Evolutionary conservation across 2,113 vertebrate genomes (phyloP), one percentile per base, ranked within the genome.

Genomic region (Carollia perspicillata): DNA sequence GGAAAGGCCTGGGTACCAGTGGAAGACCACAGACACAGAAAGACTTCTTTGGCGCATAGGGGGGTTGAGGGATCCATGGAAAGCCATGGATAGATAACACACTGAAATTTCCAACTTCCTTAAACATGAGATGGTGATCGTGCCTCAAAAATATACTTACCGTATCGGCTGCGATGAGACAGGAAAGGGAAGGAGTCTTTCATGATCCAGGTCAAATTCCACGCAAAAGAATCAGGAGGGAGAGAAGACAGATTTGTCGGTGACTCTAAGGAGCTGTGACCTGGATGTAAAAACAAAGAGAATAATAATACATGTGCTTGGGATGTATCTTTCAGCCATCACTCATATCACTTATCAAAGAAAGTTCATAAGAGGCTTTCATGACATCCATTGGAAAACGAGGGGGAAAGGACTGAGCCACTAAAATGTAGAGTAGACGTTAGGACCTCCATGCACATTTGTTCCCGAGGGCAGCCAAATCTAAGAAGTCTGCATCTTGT

Each of bases 131-230:
- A 22, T 8, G 18, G 49, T 33, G 33, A 89, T 40, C 3, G 10
- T 4, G 9, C 2, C 55, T 66, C 35, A 90, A 80, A 78, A 74
- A 79, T 63, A 35, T 49, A 97, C 98, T 98, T 97, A 99, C 99
- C 98, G 33, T 99, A 98, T 92, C 97, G 97, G 84, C 98, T 98
- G 95, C 98, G 98, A 51, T 98, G 98, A 49, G 97, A 90, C 93
- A 98, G 98, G 96, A 98, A 98, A 90, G 98, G 98, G 14, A 98
- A 98, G 3, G 98, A 98, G 40, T 99, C 98, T 96, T 98, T 98
- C 99, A 99, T 99, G 87, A 98, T 97, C 99, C 99, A 99, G 20
- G 98, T 98, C 74, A 99, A 90, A 84, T 99, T 99, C 99, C 98
- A 99, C 0, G 91, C 95, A 96, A 97, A 97, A 72, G 98, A 68